phyloP scores from a whole-genome alignment of 2,797 vertebrate species.

The Enteromius anoplus region DNA sequence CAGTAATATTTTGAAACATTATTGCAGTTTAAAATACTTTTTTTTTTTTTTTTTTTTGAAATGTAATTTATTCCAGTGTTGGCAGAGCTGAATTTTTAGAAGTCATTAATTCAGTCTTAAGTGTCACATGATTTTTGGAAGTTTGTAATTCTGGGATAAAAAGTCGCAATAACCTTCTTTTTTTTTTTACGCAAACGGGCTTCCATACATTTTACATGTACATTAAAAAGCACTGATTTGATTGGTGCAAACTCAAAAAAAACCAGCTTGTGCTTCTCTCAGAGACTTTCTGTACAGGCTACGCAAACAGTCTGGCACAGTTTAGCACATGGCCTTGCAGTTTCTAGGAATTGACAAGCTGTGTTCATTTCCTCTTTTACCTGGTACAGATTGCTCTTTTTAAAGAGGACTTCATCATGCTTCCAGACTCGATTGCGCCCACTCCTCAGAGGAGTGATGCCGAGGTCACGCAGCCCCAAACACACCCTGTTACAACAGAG shows the following conservation, averaged over 20 bases:
- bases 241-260: background rate
- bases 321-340: background rate
- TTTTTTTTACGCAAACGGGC: no score
- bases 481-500: constrained; percentile 34
- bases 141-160: no score
- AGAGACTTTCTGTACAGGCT: constrained; percentile 18
- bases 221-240: background rate
- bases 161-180: no score
- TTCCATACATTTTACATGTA: background rate
- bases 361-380: constrained; percentile 24
- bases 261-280: background rate
- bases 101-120: background rate
- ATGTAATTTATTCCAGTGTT: background rate
- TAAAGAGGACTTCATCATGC: constrained; percentile 83
- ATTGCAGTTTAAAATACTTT: background rate
- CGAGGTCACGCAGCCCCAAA: constrained; percentile 41
- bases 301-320: background rate
- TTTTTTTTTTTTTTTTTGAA: no score
- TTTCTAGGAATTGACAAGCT: constrained; percentile 14
- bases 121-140: background rate
- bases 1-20: background rate
- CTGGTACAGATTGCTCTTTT: constrained; percentile 82
- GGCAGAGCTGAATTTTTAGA: background rate
- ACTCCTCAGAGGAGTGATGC: constrained; percentile 70
- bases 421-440: constrained; percentile 72